phyloP scores from a whole-genome alignment of 2,797 vertebrate genomes.

The Micrastur ruficollis region DNA sequence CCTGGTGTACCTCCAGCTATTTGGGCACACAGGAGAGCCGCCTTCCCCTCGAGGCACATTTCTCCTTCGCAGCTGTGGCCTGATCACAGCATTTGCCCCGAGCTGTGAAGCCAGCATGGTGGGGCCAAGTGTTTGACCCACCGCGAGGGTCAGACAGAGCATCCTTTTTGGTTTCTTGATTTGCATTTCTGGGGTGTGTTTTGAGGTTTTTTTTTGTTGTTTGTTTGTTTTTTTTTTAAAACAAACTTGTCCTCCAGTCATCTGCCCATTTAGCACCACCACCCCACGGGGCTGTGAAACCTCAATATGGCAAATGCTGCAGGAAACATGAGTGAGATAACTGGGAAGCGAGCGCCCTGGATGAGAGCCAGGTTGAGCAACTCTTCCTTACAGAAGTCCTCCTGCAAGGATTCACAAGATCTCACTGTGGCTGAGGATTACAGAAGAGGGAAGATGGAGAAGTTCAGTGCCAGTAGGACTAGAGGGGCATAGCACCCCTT shows the following conservation, averaged over 20 bases:
- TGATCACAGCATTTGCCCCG: fast-evolving
- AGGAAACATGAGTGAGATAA: background rate
- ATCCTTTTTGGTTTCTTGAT: background rate
- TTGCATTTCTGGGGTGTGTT: too few species aligned
- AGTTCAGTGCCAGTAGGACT: background rate
- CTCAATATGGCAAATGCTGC: background rate
- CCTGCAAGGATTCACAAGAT: background rate
- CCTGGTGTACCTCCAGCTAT: background rate
- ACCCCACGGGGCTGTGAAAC: background rate
- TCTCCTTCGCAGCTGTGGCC: background rate
- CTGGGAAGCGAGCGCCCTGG: fast-evolving
- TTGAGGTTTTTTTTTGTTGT: too few species aligned
- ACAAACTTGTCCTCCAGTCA: background rate
- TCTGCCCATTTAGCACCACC: background rate
- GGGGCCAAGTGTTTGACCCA: background rate
- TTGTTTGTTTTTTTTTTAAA: background rate
- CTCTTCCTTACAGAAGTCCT: background rate
- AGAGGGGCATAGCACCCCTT: background rate
- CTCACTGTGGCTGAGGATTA: background rate
- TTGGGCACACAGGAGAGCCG: background rate
- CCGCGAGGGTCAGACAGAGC: background rate
- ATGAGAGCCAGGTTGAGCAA: background rate
- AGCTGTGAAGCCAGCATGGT: background rate
- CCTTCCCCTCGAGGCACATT: background rate
- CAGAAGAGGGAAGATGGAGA: background rate